Evolutionary conservation across 2,888 invertebrate species (phyloP).

Genomic region (Hybos culiciformis): DNA sequence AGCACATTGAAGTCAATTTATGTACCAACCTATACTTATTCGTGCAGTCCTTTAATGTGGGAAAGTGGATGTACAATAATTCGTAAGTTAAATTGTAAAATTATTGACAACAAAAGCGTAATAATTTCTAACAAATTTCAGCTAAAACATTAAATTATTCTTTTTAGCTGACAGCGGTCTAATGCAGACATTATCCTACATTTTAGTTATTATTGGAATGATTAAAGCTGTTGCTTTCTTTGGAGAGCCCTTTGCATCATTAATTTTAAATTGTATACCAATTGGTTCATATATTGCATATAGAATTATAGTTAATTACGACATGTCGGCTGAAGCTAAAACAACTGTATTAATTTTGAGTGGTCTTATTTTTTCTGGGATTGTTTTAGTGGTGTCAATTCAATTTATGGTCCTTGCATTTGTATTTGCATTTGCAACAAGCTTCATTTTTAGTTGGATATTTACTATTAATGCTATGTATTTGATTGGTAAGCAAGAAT

Average conservation of each 20-base stretch:
- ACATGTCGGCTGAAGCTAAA: neutral
- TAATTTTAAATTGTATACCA: neutral
- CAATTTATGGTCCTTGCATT: neutral
- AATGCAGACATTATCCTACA: neutral
- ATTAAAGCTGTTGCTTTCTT: neutral
- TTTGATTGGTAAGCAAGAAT: neutral
- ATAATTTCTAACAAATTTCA: neutral
- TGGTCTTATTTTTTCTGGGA: neutral
- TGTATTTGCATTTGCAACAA: neutral
- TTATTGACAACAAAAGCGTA: too few relatives aligned
- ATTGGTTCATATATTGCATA: neutral
- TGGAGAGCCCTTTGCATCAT: neutral
- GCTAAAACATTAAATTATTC: neutral
- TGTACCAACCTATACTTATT: slow-evolving; percentile 7
- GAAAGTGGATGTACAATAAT: slow-evolving; percentile 6
- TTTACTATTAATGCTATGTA: neutral
- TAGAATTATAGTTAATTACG: neutral
- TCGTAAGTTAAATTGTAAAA: neutral
- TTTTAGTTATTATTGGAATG: neutral
- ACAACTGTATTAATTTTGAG: neutral
- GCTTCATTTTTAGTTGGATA: neutral
- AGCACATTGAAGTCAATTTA: neutral
- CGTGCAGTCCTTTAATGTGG: slow-evolving; percentile 3
- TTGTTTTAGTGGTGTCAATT: neutral
- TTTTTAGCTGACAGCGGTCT: neutral